Percentiles rank a stretch among this genome's conserved stretches.
Evolutionary conservation across 2,113 vertebrate genomes (phyloP).

Genomic region (Balaeniceps rex): DNA sequence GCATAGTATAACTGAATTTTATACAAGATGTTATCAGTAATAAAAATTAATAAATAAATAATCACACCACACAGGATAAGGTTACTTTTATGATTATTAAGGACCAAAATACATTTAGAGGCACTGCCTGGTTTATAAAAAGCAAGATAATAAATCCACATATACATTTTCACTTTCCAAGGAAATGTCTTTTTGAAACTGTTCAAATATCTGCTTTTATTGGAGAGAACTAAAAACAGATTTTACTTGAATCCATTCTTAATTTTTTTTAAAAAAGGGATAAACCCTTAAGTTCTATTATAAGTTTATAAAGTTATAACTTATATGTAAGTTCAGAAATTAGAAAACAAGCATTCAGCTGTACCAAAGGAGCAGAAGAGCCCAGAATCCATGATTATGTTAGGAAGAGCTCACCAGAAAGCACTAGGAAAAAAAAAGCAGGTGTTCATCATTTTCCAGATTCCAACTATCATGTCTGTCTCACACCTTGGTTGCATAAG

Average conservation of each 20-base stretch:
- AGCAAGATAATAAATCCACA: not conserved
- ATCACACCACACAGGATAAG: not conserved
- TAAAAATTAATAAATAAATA: not conserved
- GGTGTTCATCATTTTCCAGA: not conserved
- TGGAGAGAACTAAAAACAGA: not conserved
- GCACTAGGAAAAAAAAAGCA: not conserved
- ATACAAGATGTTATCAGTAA: not conserved
- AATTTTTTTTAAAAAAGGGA: not conserved
- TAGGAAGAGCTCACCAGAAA: not conserved
- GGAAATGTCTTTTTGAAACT: not conserved
- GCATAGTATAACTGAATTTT: not conserved
- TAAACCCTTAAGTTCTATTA: not conserved
- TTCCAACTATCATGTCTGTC: not conserved
- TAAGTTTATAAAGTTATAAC: not conserved
- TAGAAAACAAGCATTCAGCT: not conserved
- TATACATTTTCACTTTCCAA: not conserved
- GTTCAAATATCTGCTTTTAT: not conserved
- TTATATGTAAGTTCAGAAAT: not conserved
- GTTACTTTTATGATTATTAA: not conserved
- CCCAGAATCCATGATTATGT: not conserved
- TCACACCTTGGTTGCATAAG: not conserved
- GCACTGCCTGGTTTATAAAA: not conserved
- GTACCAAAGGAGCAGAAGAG: not conserved
- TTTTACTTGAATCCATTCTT: not conserved
- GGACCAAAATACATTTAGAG: not conserved